Evolutionary conservation across 2,797 vertebrate species (phyloP), one percentile per base, ranked within the genome.

Genomic region (Epinephelus malabaricus): DNA sequence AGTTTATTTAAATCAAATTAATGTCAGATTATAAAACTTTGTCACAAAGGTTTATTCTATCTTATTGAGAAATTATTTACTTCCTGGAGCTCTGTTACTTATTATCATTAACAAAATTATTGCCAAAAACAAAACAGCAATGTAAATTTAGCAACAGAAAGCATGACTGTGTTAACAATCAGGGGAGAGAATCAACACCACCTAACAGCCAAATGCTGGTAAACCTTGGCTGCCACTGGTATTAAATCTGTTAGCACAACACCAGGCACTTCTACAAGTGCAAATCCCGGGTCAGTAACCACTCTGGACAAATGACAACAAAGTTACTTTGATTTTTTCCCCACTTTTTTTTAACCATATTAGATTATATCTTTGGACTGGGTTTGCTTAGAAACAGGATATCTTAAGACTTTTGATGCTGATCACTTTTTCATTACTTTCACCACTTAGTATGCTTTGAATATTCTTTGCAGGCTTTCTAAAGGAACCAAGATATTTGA

Each of bases 231-330:
- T 76, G 73, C 61, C 43, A 23, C 30, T 9, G 45, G 8, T 18
- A 11, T 51, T 56, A 27, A 58, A 66, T 74, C 63, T 80, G 73
- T 70, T 78, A 62, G 60, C 67, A 69, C 76, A 30, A 27, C 68
- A 72, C 19, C 27, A 59, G 59, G 27, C 7, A 2, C 15, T 34
- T 77, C 54, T 74, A 49, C 69, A 79, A 49, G 67, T 78, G 74
- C 14, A 47, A 47, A 23, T 75, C 54, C 23, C 73, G 27, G 14
- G 69, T 50, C 58, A 64, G 63, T 59, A 34, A 59, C 30, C 69
- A 51, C 13, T 12, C 19, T 74, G 73, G 69, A 70, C 34, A 47
- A 60, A 45, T 69, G 13, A 68, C 40, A 78, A 9, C 12, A 47
- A 55, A 76, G 30, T 68, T 73, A 18, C 51, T 77, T 74, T 46